Base-by-base conservation (phyloP, 2,113 vertebrate genomes). In the Podilymbus podiceps region DNA sequence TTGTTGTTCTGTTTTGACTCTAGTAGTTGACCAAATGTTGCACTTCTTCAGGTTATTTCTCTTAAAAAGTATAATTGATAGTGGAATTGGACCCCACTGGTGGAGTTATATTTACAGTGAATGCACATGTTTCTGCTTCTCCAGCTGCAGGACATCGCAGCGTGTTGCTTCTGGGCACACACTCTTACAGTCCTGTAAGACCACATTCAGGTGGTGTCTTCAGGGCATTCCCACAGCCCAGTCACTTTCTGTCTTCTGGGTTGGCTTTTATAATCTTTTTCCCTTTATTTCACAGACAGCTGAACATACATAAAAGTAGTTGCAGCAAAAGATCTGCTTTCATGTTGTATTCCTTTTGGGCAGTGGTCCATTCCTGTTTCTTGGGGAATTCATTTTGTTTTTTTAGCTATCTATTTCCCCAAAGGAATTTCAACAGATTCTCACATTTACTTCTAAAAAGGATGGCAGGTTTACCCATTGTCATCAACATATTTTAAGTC, bases 231-330 rank as follows among this genome's bases (percentile, higher is more conserved):
- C 66, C 87, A 88, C 62, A 89, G 27, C 27, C 59, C 46, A 66
- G 47, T 50, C n/a, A 22, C 25, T 33, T 47, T 89, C 55, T 1
- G 1, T 74, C 60, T 89, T 92, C 72, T 71, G 47, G 17, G 18
- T 8, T 95, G 56, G 64, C 64, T 92, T 96, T 96, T 84, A 78
- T 90, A 35, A 18, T 83, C 66, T 31, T 80, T 90, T 69, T 4
- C 31, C 55, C 50, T 94, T 92, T 66, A 71, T 93, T 96, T 93
- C 84, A 95, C 80, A 84, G 68, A 56, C 68, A 90, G 76, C 71
- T 95, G 77, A 92, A 87, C 94, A 89, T 35, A 71, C 25, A 92
- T 89, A 92, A 95, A 95, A 89, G 86, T 40, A 55, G 38, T 23
- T 89, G 50, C 35, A 90, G 76, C 59, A 85, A 90, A 93, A 95